Conservation (phyloP, 2,888 invertebrate species). For the Patella ulyssiponensis region DNA sequence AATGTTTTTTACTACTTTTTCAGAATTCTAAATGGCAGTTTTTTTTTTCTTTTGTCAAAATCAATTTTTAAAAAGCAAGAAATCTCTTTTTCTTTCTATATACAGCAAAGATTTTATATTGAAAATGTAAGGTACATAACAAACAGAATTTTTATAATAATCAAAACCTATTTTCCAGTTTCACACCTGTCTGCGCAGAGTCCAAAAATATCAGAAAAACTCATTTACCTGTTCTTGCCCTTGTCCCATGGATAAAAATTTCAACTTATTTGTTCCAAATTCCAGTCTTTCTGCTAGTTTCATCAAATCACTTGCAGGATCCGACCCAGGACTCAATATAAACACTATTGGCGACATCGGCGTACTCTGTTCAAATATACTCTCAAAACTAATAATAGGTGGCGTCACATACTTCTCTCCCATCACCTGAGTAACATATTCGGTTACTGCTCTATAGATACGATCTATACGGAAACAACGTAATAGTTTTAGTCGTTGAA, state of each 20-base stretch:
- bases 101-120: too few relatives aligned
- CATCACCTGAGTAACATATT: conserved; percentile 86
- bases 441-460: conserved; percentile 87
- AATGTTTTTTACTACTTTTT: too few relatives aligned
- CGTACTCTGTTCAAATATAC: conserved; percentile 88
- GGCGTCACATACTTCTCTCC: conserved; percentile 91
- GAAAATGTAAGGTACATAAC: too few relatives aligned
- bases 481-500: conserved; percentile 85
- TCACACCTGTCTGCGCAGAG: too few relatives aligned
- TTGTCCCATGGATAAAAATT: conserved; percentile 73
- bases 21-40: too few relatives aligned
- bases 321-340: conserved; percentile 73
- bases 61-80: too few relatives aligned
- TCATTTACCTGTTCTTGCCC: conserved; percentile 71
- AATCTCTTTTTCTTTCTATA: too few relatives aligned
- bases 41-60: too few relatives aligned
- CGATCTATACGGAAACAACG: conserved; percentile 92
- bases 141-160: too few relatives aligned
- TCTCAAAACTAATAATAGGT: conserved; percentile 86
- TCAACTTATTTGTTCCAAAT: conserved; percentile 72
- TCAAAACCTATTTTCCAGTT: too few relatives aligned
- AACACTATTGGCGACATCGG: conserved; percentile 77
- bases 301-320: conserved; percentile 72
- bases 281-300: conserved; percentile 73
- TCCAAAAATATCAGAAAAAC: too few relatives aligned